These are phyloP conservation scores for Microcebus griseorufus DNA, from an alignment of 2,113 vertebrate genomes.

Conservation along the genomic window DNA sequence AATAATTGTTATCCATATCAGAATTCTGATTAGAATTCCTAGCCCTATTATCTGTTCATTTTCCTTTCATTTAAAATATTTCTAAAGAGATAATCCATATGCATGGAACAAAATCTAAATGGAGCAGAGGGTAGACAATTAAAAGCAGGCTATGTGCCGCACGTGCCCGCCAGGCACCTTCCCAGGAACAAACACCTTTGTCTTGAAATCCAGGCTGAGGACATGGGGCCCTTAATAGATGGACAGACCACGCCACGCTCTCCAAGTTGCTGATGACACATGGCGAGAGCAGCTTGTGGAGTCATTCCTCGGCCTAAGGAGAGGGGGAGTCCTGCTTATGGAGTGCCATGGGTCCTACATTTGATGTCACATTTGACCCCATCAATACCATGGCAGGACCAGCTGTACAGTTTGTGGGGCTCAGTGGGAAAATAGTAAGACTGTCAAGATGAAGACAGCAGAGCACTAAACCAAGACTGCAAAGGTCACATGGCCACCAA, in stretches of 20 bases:
- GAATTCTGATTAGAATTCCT: neutral
- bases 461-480: neutral
- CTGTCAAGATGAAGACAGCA: neutral
- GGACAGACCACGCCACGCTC: rapidly evolving
- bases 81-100: neutral
- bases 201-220: neutral
- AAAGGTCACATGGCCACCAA: rapidly evolving
- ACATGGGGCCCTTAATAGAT: rapidly evolving
- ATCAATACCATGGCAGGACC: too few species aligned
- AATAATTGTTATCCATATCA: neutral
- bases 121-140: neutral
- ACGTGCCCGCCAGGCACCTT: neutral
- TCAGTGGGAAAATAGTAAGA: neutral
- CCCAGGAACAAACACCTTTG: neutral
- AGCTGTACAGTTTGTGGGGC: too few species aligned
- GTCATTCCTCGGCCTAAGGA: neutral
- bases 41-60: neutral
- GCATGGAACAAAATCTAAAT: neutral
- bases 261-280: neutral
- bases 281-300: rapidly evolving
- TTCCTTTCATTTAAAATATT: neutral
- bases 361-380: too few species aligned
- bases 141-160: neutral
- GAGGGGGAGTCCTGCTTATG: too few species aligned
- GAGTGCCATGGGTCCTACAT: rapidly evolving